phyloP scores from a whole-genome alignment of 2,113 vertebrate genomes.

The Butorides virescens region DNA sequence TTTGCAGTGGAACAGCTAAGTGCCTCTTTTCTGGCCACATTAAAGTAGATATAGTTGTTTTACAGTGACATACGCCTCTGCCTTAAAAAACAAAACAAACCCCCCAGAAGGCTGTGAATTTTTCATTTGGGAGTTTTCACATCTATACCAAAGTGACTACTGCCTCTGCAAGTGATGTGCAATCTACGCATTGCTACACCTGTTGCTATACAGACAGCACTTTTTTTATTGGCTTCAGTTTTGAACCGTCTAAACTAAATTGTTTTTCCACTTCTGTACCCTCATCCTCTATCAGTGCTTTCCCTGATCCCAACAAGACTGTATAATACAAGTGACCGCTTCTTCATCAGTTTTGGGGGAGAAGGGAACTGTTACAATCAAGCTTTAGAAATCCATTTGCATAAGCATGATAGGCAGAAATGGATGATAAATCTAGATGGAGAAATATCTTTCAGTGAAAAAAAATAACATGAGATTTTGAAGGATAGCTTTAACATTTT shows the following conservation, averaged over 20 bases:
- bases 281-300: accelerated
- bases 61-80: neutral
- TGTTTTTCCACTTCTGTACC: neutral
- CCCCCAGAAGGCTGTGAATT: neutral
- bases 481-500: neutral
- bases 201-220: neutral
- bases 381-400: neutral
- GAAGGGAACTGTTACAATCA: neutral
- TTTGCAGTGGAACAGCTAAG: slow-evolving; percentile 22
- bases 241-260: neutral
- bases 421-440: neutral
- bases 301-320: neutral
- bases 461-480: neutral
- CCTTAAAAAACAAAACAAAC: neutral
- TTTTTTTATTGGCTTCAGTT: neutral
- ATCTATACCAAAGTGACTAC: neutral
- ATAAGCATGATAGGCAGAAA: neutral
- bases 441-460: neutral
- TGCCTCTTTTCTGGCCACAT: slow-evolving; percentile 20
- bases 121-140: neutral
- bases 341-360: neutral
- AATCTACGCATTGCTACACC: neutral
- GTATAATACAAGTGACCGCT: accelerated
- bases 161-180: neutral
- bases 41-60: slow-evolving; percentile 40